Evolutionary conservation across 2,888 invertebrate genomes (phyloP).

Genomic region (Yponomeuta malinellus): DNA sequence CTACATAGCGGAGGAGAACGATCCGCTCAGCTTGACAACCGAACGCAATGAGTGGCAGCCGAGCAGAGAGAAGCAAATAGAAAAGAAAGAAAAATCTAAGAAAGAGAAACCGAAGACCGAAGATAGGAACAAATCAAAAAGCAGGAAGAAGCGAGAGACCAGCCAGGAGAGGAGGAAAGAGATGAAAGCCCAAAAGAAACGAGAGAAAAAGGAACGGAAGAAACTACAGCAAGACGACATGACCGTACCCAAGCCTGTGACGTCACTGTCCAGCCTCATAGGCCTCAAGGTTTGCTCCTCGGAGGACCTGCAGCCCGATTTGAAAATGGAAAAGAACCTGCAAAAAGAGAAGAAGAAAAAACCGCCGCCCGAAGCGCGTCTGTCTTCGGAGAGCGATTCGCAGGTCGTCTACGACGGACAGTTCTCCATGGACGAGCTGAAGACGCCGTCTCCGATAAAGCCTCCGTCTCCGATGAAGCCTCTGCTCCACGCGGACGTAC

Average conservation of each 20-base stretch:
- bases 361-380: constrained; percentile 31
- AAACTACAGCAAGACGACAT: constrained; percentile 24
- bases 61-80: constrained; percentile 15
- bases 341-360: constrained; percentile 16
- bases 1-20: constrained; percentile 39
- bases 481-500: neutral
- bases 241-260: constrained; percentile 23
- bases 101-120: constrained; percentile 33
- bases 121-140: constrained; percentile 23
- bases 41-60: constrained; percentile 28
- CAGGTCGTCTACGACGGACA: constrained; percentile 48
- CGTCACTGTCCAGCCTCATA: constrained; percentile 38
- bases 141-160: constrained; percentile 18
- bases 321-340: constrained; percentile 19
- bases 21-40: constrained; percentile 47
- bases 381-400: constrained; percentile 33
- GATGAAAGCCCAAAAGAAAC: constrained; percentile 25
- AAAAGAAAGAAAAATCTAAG: constrained; percentile 10
- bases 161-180: constrained; percentile 26
- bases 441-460: constrained; percentile 34
- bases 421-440: constrained; percentile 53
- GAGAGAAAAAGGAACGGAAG: constrained; percentile 29
- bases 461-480: neutral
- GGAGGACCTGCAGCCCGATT: constrained; percentile 11
- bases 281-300: constrained; percentile 45